Conservation (phyloP, 2,113 vertebrate genomes). For the Prionailurus bengalensis region DNA sequence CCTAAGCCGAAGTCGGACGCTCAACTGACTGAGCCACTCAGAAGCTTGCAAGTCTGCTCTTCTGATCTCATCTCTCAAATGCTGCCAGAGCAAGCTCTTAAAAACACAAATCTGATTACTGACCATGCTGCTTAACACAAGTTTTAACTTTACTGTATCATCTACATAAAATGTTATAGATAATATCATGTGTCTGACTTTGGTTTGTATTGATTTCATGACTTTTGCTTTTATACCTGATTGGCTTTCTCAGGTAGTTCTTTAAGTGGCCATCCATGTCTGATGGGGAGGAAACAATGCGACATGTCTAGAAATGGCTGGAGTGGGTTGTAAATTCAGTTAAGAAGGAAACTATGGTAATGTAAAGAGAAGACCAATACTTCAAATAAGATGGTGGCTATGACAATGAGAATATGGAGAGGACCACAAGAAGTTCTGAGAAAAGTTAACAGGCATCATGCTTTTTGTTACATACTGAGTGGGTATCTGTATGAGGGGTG, state of each 20-base stretch:
- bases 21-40: too few relatives aligned
- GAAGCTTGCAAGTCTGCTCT: background rate
- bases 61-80: conserved; percentile 19
- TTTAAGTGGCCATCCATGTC: background rate
- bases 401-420: conserved; percentile 6
- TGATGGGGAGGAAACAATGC: background rate
- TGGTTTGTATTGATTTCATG: background rate
- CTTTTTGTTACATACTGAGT: background rate
- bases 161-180: background rate
- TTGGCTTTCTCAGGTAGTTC: background rate
- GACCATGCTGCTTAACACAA: background rate
- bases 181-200: background rate
- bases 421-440: background rate
- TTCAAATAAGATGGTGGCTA: background rate
- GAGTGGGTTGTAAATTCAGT: background rate
- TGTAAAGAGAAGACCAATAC: conserved; percentile 2
- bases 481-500: background rate
- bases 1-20: too few relatives aligned
- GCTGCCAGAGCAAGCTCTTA: background rate
- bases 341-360: conserved; percentile 24
- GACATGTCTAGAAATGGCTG: background rate
- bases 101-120: background rate
- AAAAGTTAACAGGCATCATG: background rate
- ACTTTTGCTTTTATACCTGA: conserved; percentile 12
- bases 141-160: background rate